Evolutionary conservation across 2,113 vertebrate genomes (phyloP).

Genomic region (Oreamnos americanus): DNA sequence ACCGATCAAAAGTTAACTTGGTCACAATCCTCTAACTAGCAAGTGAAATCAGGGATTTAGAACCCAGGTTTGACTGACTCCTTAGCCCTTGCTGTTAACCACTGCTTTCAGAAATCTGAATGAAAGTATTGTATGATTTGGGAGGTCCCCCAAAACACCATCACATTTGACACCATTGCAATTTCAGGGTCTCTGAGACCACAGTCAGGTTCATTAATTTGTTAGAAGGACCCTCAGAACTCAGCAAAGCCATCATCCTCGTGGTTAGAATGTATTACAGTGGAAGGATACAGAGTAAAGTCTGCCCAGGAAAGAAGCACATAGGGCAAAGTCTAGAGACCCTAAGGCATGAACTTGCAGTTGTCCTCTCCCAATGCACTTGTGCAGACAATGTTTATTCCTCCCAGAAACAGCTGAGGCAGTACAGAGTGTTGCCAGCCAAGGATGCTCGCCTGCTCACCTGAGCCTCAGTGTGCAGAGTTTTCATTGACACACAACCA

Average conservation of each 20-base stretch:
- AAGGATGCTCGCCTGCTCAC: background rate
- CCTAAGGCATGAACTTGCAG: background rate
- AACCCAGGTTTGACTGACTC: background rate
- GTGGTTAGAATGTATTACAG: background rate
- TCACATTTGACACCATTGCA: background rate
- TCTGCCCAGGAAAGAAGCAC: background rate
- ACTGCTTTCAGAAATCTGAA: background rate
- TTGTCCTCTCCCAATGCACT: background rate
- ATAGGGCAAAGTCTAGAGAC: background rate
- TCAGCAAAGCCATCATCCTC: background rate
- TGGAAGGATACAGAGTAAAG: background rate
- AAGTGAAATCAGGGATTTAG: background rate
- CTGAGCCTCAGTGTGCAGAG: background rate
- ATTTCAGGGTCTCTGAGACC: background rate
- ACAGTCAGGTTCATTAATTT: background rate
- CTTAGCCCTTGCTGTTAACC: background rate
- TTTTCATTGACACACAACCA: background rate
- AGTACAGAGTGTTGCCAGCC: background rate
- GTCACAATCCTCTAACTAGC: background rate
- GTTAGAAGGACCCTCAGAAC: background rate
- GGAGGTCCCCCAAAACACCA: background rate
- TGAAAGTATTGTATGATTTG: background rate
- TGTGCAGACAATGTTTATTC: background rate
- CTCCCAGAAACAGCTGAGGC: background rate
- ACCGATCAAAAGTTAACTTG: constrained; percentile 4